phyloP scores from a whole-genome alignment of 1,140 invertebrate species.

The Cardiocondyla obscurior region DNA sequence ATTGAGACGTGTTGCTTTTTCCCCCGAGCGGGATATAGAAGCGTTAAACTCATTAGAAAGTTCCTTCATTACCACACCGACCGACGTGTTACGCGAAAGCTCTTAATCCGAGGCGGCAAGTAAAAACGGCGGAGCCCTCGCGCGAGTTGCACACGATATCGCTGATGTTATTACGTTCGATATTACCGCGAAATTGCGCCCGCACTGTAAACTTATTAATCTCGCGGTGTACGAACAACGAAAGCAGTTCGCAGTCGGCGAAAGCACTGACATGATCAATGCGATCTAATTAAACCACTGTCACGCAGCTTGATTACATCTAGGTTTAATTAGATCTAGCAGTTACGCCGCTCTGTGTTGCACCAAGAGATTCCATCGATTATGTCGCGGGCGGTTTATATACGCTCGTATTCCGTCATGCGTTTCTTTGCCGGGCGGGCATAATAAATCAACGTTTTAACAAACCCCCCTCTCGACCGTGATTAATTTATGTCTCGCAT shows the following conservation, averaged over 20 bases:
- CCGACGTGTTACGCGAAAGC: conserved; percentile 26
- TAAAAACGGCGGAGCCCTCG: conserved; percentile 19
- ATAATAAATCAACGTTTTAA: conserved; percentile 51
- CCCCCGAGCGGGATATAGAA: background rate
- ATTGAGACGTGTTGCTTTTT: conserved; percentile 37
- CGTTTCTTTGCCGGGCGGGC: conserved; percentile 30
- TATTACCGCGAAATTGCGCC: conserved; percentile 50
- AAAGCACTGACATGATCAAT: conserved; percentile 56
- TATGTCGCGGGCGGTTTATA: conserved; percentile 36
- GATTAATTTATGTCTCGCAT: conserved; percentile 43
- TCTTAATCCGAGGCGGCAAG: conserved; percentile 40
- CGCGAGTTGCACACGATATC: conserved; percentile 41
- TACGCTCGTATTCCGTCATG: conserved; percentile 18
- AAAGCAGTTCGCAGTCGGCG: conserved; percentile 31
- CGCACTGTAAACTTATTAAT: conserved; percentile 53
- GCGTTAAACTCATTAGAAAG: conserved; percentile 50
- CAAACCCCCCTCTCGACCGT: background rate
- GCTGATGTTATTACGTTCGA: conserved; percentile 49
- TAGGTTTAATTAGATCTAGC: conserved; percentile 54
- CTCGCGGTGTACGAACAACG: conserved; percentile 26
- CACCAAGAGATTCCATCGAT: conserved; percentile 51
- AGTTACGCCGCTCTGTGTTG: conserved; percentile 31
- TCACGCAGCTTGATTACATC: conserved; percentile 53
- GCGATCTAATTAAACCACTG: conserved; percentile 55
- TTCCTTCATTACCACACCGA: conserved; percentile 38